phyloP scores from a whole-genome alignment of 2,113 vertebrate species.

The Cyprinodon brontotheroides region DNA sequence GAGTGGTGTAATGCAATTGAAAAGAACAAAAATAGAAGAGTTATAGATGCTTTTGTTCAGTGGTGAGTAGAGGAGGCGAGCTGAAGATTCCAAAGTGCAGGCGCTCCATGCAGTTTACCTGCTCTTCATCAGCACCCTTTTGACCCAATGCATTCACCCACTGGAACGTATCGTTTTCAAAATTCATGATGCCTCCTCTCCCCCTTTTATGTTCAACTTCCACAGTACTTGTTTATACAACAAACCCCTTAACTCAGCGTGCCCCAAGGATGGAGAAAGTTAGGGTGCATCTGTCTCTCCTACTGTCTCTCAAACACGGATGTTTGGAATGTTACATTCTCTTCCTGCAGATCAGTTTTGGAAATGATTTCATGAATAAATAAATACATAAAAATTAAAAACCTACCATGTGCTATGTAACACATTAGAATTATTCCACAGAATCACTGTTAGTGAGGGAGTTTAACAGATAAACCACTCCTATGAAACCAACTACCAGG shows the following conservation, averaged over 20 bases:
- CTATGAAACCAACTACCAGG: no score
- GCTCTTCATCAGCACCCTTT: constrained; percentile 50
- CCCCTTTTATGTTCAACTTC: constrained; percentile 69
- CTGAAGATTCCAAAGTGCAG: constrained; percentile 51
- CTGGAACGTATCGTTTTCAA: constrained; percentile 42
- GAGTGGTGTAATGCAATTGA: constrained; percentile 8
- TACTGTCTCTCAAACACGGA: constrained; percentile 21
- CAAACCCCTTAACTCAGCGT: constrained; percentile 53
- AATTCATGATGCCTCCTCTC: constrained; percentile 42
- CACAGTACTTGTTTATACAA: constrained; percentile 64
- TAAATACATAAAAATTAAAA: constrained; percentile 44
- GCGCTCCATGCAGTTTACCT: constrained; percentile 50
- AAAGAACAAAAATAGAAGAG: constrained; percentile 56
- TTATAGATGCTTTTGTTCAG: constrained; percentile 49
- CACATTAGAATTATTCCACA: not conserved
- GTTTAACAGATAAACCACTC: not conserved
- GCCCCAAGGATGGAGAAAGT: constrained; percentile 40
- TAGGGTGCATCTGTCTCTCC: constrained; percentile 33
- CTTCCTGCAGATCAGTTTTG: constrained; percentile 32
- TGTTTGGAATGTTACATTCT: constrained; percentile 29
- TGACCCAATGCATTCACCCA: constrained; percentile 42
- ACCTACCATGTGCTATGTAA: constrained; percentile 1
- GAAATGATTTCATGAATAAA: constrained; percentile 46
- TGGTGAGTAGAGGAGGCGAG: constrained; percentile 56
- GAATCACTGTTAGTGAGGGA: not conserved